A percentile compares a stretch with the other conserved stretches of the same genome.
Conservation (phyloP, 2,113 vertebrate species). For the Progne subis region DNA sequence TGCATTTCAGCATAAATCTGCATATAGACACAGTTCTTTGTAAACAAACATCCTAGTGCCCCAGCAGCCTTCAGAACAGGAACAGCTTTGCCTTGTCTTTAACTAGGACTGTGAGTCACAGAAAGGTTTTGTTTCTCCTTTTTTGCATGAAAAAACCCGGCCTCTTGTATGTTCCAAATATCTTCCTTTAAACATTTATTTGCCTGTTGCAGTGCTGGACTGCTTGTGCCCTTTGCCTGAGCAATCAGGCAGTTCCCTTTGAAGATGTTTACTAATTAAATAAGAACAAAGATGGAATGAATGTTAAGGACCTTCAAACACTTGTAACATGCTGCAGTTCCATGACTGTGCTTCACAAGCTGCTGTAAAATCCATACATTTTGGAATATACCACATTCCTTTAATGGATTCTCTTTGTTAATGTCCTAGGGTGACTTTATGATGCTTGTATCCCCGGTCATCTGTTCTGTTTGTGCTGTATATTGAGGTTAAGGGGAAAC, state of each 20-base stretch:
- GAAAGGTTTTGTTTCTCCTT: constrained; percentile 23
- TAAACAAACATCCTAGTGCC: not conserved
- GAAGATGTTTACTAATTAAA: constrained; percentile 73
- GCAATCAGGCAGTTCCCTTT: constrained; percentile 52
- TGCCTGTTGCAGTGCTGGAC: constrained; percentile 2
- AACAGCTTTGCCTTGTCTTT: not conserved
- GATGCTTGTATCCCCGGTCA: too few species aligned
- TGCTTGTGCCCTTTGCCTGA: constrained; percentile 40
- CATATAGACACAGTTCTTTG: not conserved
- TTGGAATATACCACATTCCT: not conserved
- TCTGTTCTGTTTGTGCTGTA: too few species aligned
- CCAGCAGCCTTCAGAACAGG: not conserved
- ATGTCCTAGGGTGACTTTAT: not conserved
- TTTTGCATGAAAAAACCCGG: not conserved
- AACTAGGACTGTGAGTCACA: constrained; percentile 8
- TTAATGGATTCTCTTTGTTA: not conserved
- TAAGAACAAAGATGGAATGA: constrained; percentile 64
- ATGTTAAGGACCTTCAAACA: constrained; percentile 63
- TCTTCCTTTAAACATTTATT: constrained; percentile 45
- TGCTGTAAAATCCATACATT: not conserved
- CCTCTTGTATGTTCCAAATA: constrained; percentile 12
- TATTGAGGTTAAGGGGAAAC: not conserved
- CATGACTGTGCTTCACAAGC: constrained; percentile 29
- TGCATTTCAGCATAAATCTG: not conserved
- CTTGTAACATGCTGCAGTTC: not conserved